Evolutionary conservation across 2,888 invertebrate genomes (phyloP).

Genomic region (Caenorhabditis virilis): DNA sequence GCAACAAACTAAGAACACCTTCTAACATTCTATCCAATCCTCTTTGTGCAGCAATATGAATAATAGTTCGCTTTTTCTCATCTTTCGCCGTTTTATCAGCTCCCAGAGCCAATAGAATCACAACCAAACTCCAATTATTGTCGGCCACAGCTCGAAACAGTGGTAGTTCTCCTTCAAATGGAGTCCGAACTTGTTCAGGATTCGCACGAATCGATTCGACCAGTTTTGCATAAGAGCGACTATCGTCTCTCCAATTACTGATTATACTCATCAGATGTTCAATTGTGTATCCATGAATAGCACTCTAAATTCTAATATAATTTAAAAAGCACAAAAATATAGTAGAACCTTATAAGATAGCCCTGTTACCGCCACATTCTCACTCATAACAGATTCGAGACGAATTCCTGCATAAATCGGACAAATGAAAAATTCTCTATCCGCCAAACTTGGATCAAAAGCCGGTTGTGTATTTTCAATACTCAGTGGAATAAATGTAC

Average conservation of each 20-base stretch:
- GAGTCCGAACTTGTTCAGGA: slow-evolving; percentile 25
- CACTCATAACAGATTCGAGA: slow-evolving; percentile 16
- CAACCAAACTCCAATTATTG: slow-evolving; percentile 35
- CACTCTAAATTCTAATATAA: slow-evolving; percentile 4
- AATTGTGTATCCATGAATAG: slow-evolving; percentile 29
- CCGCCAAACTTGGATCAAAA: neutral
- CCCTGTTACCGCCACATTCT: slow-evolving; percentile 2
- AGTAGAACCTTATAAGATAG: slow-evolving; percentile 19
- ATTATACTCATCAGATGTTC: slow-evolving; percentile 26
- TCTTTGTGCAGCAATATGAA: slow-evolving; percentile 41
- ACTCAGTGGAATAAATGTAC: neutral
- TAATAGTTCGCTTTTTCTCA: slow-evolving; percentile 17
- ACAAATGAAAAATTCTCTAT: slow-evolving; percentile 17
- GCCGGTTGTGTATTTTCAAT: slow-evolving; percentile 6
- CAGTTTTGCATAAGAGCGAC: slow-evolving; percentile 19
- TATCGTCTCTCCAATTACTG: slow-evolving; percentile 23
- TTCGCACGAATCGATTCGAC: slow-evolving; percentile 28
- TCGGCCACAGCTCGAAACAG: slow-evolving; percentile 39
- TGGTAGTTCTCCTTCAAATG: slow-evolving; percentile 33
- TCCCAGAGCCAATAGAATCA: slow-evolving; percentile 30
- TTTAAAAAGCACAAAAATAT: no score
- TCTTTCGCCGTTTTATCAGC: slow-evolving; percentile 27
- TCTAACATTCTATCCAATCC: slow-evolving; percentile 35
- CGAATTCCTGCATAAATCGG: slow-evolving; percentile 29
- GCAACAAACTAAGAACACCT: slow-evolving; percentile 24